Evolutionary conservation across 2,888 invertebrate species (phyloP).

Genomic region (Acleris sparsana): DNA sequence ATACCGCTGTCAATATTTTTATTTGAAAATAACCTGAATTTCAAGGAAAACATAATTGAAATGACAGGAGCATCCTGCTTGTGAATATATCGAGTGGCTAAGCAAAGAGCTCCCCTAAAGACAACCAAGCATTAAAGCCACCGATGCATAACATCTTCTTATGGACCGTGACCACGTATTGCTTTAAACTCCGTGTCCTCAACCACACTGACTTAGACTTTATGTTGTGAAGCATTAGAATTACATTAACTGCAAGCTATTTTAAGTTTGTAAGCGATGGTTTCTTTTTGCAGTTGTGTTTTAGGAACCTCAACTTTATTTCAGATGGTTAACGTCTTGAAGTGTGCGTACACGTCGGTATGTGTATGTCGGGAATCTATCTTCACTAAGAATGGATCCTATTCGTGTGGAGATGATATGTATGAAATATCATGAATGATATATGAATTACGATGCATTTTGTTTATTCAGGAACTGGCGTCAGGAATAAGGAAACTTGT

Average conservation of each 20-base stretch:
- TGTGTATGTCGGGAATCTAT: conserved; percentile 22
- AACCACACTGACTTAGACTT: conserved; percentile 5
- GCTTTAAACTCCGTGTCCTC: conserved; percentile 3
- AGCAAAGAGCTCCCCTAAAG: conserved; percentile 29
- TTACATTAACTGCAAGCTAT: neutral
- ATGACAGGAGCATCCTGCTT: conserved; percentile 36
- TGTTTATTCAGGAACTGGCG: neutral
- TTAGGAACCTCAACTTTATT: conserved; percentile 9
- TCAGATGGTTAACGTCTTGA: neutral
- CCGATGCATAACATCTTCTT: conserved; percentile 33
- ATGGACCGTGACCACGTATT: conserved; percentile 31
- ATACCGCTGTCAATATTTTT: conserved; percentile 6
- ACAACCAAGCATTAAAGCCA: conserved; percentile 31
- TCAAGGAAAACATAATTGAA: conserved; percentile 29
- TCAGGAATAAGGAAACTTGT: neutral
- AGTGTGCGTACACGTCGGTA: neutral
- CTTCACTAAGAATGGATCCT: conserved; percentile 16
- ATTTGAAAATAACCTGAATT: conserved; percentile 29
- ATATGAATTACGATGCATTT: conserved; percentile 2
- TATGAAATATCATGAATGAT: conserved; percentile 25
- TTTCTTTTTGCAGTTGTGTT: conserved; percentile 1
- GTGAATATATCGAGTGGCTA: conserved; percentile 31
- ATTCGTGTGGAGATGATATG: conserved; percentile 16
- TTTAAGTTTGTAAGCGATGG: neutral
- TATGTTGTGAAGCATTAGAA: neutral